Conservation (phyloP, 92 coral and sea anemone genomes). For the Chrysogorgia sp. region DNA sequence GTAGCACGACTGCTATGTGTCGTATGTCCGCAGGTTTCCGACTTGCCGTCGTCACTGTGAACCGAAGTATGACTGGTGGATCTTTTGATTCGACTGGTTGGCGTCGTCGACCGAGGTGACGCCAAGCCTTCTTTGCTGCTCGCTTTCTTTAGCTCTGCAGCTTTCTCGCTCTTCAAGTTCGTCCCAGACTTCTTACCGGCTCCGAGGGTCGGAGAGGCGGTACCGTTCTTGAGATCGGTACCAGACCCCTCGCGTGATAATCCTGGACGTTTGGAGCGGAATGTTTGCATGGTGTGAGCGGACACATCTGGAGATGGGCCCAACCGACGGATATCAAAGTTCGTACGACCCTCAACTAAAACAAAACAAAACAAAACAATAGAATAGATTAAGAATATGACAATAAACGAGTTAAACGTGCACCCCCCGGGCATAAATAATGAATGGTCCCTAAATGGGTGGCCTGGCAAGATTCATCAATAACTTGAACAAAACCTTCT, state of each 20-base stretch:
- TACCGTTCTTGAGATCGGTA: conserved; percentile 67
- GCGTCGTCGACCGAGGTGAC: conserved; percentile 83
- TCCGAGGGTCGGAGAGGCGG: conserved; percentile 56
- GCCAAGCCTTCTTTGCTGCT: conserved; percentile 82
- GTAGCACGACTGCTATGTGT: background rate
- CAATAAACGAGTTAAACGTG: too few species aligned
- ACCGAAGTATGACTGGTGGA: conserved; percentile 37
- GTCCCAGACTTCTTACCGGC: conserved; percentile 55
- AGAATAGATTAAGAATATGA: too few species aligned
- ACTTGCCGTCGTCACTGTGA: conserved; percentile 29
- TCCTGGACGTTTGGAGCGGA: conserved; percentile 72
- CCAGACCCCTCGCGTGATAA: conserved; percentile 79
- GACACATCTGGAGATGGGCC: conserved; percentile 50
- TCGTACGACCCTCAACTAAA: conserved; percentile 90
- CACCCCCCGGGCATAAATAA: too few species aligned
- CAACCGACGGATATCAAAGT: conserved; percentile 78
- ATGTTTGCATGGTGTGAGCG: conserved; percentile 61
- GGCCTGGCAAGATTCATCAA: too few species aligned
- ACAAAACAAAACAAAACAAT: background rate
- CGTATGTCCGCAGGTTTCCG: conserved; percentile 20
- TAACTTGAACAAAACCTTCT: too few species aligned
- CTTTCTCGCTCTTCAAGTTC: conserved; percentile 75
- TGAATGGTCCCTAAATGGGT: too few species aligned
- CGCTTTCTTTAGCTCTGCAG: conserved; percentile 63
- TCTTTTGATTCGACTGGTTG: conserved; percentile 63